These are phyloP conservation scores for Ciconia maguari DNA, from an alignment of 2,113 vertebrate species.

Conservation along the genomic window DNA sequence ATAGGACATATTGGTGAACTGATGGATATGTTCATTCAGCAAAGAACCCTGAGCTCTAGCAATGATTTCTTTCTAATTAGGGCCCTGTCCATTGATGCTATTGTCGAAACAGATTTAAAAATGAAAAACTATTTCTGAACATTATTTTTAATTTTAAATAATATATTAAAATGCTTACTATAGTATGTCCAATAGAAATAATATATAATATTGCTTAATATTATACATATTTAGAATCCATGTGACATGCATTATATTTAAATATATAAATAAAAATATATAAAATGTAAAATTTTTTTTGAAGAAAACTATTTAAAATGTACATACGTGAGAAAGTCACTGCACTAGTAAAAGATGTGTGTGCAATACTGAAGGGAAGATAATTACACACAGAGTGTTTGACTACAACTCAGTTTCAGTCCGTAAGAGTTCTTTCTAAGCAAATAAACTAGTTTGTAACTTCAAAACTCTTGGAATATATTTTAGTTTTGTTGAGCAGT, in stretches of 20 bases:
- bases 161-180: background rate
- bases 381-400: background rate
- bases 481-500: background rate
- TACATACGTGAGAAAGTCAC: background rate
- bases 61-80: background rate
- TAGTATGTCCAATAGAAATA: background rate
- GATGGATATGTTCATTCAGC: background rate
- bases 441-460: background rate
- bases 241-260: background rate
- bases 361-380: background rate
- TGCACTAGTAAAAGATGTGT: background rate
- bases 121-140: background rate
- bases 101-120: background rate
- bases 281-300: background rate
- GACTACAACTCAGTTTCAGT: background rate
- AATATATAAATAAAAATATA: background rate
- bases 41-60: background rate
- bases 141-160: background rate
- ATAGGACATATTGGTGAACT: background rate
- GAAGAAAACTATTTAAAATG: background rate
- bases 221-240: background rate
- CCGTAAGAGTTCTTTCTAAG: background rate
- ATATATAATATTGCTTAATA: background rate
- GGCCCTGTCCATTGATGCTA: background rate
- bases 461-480: background rate